These are phyloP conservation scores for Pandion haliaetus DNA, from an alignment of 2,113 vertebrate species.

Conservation along the genomic window DNA sequence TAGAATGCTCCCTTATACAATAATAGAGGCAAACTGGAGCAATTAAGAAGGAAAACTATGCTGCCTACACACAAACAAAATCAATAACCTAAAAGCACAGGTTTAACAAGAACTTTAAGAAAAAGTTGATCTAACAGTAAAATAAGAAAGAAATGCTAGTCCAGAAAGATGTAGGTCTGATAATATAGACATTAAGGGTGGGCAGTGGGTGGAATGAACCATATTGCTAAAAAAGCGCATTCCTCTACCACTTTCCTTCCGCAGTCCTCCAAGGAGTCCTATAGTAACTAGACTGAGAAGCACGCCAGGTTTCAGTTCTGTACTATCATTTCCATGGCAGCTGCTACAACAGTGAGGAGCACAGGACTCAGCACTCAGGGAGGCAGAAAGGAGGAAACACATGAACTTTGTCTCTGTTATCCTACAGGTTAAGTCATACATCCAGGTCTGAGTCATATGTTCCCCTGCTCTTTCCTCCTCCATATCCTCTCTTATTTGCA, in stretches of 20 bases:
- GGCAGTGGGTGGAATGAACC: not conserved
- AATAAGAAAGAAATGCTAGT: not conserved
- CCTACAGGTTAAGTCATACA: not conserved
- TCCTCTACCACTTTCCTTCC: not conserved
- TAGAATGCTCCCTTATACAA: not conserved
- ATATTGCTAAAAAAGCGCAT: not conserved
- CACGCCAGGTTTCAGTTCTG: not conserved
- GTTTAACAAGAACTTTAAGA: not conserved
- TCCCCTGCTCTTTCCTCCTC: not conserved
- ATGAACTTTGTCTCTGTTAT: not conserved
- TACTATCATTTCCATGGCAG: not conserved
- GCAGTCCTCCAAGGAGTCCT: not conserved
- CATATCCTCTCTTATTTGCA: not conserved
- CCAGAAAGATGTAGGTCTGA: not conserved
- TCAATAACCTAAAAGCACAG: not conserved
- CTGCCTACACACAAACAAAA: not conserved
- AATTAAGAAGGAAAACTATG: not conserved
- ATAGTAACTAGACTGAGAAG: not conserved
- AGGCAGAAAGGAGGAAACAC: not conserved
- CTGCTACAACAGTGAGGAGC: fast-evolving
- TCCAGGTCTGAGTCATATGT: not conserved
- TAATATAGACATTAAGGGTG: not conserved
- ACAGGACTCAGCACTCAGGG: not conserved
- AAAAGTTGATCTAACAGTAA: not conserved
- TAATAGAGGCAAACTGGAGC: not conserved